Base-by-base conservation (phyloP, 2,888 invertebrate genomes). In the Andrena minutula region DNA sequence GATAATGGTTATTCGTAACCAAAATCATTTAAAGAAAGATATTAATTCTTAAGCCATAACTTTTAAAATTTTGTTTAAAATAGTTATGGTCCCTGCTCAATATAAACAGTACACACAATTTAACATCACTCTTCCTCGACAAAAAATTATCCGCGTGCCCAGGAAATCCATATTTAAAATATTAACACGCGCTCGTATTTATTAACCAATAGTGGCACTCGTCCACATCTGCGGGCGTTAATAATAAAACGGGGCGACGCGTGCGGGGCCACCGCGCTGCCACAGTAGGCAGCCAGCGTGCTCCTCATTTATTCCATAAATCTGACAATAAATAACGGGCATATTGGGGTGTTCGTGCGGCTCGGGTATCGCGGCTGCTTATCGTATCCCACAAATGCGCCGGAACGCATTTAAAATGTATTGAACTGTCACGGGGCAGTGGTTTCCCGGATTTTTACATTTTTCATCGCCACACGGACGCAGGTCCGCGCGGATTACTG, bases 321-420 rank as follows among this genome's bases (percentile, higher is more conserved):
- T 93, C 93, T 93, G 93, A 90, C 92, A 89, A 93, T 93, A 93
- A 93, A 93, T 93, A 93, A 93, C 92, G 90, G 90, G 82, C 80
- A 91, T 92, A 92, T 92, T 92, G 91, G 91, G 85, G 76, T 35
- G 79, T 65, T 53, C 70, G 82, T 56, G 61, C 23, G 60, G 64
- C 58, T 20, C 61, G 53, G 75, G 53, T 76, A 74, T 72, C 74
- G 76, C 70, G 80, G 87, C 88, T 88, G 90, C 91, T 92, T 91
- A 92, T 91, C 91, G 91, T 82, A 82, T 82, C 86, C 89, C 91
- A 87, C 92, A 93, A 93, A 93, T 93, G 91, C 93, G 91, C 90
- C 91, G 92, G 91, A 93, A 93, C 93, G 92, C 94, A 94, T 94
- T 94, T 93, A 94, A 94, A 94, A 94, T 94, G 94, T 94, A 94